Evolutionary conservation across 64 coral and sea anemone species (phyloP).

Genomic region (Porites australiensis): DNA sequence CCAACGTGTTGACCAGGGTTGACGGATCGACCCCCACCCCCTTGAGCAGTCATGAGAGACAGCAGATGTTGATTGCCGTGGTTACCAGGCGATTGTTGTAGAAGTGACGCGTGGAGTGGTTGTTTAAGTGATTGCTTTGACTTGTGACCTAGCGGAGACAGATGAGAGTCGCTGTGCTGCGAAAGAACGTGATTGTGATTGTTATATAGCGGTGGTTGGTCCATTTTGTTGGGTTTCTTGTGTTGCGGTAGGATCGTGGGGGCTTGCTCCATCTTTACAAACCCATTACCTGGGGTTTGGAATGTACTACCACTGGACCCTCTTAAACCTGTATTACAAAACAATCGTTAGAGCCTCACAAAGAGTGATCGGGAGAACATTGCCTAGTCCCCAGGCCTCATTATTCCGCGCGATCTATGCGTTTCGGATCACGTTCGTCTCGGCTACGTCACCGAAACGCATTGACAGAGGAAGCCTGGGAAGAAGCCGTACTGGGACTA

Average conservation of each 20-base stretch:
- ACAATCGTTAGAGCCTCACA: neutral
- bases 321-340: conserved; percentile 40
- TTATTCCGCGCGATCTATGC: no score
- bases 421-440: no score
- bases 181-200: conserved; percentile 87
- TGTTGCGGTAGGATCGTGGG: neutral
- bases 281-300: conserved; percentile 61
- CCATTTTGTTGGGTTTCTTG: conserved; percentile 56
- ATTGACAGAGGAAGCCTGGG: no score
- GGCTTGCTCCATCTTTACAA: conserved; percentile 37
- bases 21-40: conserved; percentile 56
- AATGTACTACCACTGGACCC: conserved; percentile 36
- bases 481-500: no score
- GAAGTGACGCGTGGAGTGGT: conserved; percentile 54
- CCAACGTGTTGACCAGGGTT: conserved; percentile 23
- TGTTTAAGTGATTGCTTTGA: conserved; percentile 60
- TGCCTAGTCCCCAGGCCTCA: no score
- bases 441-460: no score
- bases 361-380: neutral
- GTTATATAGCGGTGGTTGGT: conserved; percentile 17
- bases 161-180: conserved; percentile 53
- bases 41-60: conserved; percentile 74
- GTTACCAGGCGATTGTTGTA: conserved; percentile 50
- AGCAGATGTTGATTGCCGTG: conserved; percentile 86
- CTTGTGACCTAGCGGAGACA: conserved; percentile 74